These are phyloP conservation scores for Clupea harengus DNA, from an alignment of 2,113 vertebrate species.

Conservation along the genomic window DNA sequence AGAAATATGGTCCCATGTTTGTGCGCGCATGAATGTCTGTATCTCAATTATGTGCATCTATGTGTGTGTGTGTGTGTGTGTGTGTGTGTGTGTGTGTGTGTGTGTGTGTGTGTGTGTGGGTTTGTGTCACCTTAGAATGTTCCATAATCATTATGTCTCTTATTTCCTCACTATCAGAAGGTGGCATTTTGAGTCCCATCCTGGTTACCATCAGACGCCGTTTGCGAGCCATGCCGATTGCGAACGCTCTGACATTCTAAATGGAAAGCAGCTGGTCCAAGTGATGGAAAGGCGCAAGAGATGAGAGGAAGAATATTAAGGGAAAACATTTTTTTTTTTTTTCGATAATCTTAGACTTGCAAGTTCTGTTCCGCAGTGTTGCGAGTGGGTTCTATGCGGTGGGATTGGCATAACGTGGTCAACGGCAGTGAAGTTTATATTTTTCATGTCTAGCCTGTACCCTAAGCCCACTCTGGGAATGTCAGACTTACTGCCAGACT, in stretches of 20 bases:
- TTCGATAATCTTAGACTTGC: constrained; percentile 34
- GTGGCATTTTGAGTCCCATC: constrained; percentile 64
- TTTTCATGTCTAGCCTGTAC: neutral
- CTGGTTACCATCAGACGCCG: constrained; percentile 56
- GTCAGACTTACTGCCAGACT: neutral
- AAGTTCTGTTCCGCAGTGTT: neutral
- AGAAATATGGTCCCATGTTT: constrained; percentile 8
- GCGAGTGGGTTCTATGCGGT: neutral
- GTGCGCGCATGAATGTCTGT: constrained; percentile 7
- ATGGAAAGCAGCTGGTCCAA: constrained; percentile 58
- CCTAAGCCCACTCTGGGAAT: neutral
- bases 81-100: constrained; percentile 18
- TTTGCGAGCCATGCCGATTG: constrained; percentile 43
- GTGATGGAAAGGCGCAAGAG: constrained; percentile 56
- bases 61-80: constrained; percentile 21
- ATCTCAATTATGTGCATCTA: neutral
- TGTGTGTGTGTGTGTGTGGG: constrained; percentile 24
- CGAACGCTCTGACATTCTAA: constrained; percentile 39
- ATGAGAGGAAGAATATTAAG: constrained; percentile 32
- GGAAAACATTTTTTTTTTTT: too few species aligned
- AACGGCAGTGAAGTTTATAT: neutral
- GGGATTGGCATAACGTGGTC: neutral
- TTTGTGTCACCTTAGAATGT: constrained; percentile 20
- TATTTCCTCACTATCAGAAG: constrained; percentile 56
- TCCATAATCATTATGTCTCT: constrained; percentile 56